These are phyloP conservation scores for Dysidea cf. avara DNA, from an alignment of 37 sponge, comb jelly and placozoan genomes.

Conservation along the genomic window DNA sequence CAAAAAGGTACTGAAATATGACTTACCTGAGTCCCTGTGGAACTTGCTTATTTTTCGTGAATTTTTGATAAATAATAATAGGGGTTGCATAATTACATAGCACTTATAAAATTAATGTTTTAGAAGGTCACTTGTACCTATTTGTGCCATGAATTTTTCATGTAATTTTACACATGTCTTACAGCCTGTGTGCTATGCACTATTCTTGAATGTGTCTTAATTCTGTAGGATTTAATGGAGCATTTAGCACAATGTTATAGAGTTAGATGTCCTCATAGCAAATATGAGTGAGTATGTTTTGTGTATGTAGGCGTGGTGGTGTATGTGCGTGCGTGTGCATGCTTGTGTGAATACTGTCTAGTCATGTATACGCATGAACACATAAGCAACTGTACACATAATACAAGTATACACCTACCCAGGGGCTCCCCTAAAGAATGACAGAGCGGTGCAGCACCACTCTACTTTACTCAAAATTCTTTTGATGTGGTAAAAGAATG, in stretches of 20 bases:
- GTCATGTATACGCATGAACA: no score
- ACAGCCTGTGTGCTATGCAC: background rate
- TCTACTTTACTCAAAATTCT: no score
- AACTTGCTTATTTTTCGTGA: background rate
- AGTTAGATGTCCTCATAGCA: slow-evolving; percentile 57
- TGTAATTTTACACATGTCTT: background rate
- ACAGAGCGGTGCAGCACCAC: no score
- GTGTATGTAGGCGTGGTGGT: background rate
- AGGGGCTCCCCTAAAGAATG: no score
- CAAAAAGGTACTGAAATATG: slow-evolving; percentile 42
- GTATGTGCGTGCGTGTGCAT: slow-evolving; percentile 8
- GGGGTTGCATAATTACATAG: no score
- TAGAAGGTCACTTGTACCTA: background rate
- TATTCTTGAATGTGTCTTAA: background rate
- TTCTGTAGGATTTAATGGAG: slow-evolving; percentile 22
- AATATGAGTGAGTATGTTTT: slow-evolving; percentile 41
- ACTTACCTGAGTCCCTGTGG: background rate
- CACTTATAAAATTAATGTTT: background rate
- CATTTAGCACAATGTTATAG: slow-evolving; percentile 40
- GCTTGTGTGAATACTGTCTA: background rate
- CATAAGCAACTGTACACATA: no score
- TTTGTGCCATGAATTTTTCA: slow-evolving; percentile 1
- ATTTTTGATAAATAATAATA: no score
- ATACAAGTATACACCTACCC: no score
- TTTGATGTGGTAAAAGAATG: no score